Base-by-base conservation (phyloP, 2,888 invertebrate genomes). In the Zaprionus obscuricornis region DNA sequence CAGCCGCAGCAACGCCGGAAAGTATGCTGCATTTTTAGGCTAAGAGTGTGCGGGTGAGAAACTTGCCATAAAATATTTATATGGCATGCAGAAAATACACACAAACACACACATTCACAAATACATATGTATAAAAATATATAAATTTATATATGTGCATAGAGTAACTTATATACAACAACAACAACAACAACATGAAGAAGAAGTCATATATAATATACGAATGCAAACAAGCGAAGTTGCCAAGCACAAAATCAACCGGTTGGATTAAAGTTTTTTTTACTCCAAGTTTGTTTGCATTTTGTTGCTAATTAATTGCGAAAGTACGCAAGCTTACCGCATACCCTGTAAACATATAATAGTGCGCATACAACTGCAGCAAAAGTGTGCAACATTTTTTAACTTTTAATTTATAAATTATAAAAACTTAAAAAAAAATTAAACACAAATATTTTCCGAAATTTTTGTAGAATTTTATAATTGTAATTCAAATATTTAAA, bases 21-120 rank as follows among this genome's bases (percentile, higher is more conserved):
- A 79, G 65, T 79, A 58, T 71, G 67, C 81, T 52, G 73, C 68
- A 54, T 50, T 62, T 43, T 43, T 29, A 29, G 50, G 27, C 39
- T n/a, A n/a, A n/a, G 33, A 27, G 54, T 58, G 33, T n/a, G 57
- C 70, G 79, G 66, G 77, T 63, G 71, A 60, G 71, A 71, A 86
- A 66, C 59, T 76, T 66, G 60, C 66, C 74, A 82, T 86, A 77
- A 85, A 82, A 81, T 86, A 86, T 84, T 81, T 84, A 84, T 81
- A 66, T 68, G 63, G 57, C 62, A 39, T 31, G 55, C 50, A 58
- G 66, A 52, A 65, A 47, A 37, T 40, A 55, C 34, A 52, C 29
- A 39, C 24, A 17, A 14, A 34, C 46, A 51, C 39, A 37, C 22
- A 34, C 13, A 33, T 10, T 46, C n/a, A 40, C 33, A 56, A 27